Percentiles rank a stretch among this genome's conserved stretches.
Evolutionary conservation across 1,140 invertebrate genomes (phyloP).

Genomic region (Plutomurus gul): DNA sequence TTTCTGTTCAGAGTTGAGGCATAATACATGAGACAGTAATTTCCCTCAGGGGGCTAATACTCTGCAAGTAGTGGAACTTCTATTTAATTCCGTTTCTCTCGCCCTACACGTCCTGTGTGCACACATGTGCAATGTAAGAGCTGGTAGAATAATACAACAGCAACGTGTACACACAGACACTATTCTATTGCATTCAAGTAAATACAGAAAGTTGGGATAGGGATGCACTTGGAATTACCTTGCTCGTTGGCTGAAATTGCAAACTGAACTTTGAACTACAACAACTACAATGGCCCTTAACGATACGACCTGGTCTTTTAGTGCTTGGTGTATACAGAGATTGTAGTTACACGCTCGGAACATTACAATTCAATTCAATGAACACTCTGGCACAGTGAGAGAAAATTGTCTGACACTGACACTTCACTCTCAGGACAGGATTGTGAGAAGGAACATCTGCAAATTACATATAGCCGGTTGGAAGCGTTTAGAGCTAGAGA

Average conservation of each 20-base stretch:
- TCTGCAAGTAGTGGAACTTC: conserved; percentile 19
- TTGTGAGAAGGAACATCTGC: neutral
- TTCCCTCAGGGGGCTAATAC: conserved; percentile 19
- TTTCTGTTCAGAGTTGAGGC: neutral
- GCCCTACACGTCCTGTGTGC: neutral
- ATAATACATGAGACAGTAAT: conserved; percentile 30
- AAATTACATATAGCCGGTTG: neutral
- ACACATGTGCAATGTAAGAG: neutral
- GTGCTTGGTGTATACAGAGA: neutral
- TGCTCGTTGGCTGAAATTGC: neutral
- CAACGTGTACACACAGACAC: neutral
- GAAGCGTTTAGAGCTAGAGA: neutral
- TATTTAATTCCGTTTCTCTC: neutral
- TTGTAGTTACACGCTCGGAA: neutral
- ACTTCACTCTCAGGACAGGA: neutral
- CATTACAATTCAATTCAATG: neutral
- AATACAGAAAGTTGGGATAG: neutral
- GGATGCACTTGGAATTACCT: neutral
- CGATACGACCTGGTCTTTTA: too few relatives aligned
- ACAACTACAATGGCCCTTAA: too few relatives aligned
- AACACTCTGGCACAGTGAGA: too few relatives aligned
- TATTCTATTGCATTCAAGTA: neutral
- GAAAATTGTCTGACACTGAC: conserved; percentile 16
- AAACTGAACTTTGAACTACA: too few relatives aligned
- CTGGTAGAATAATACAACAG: too few relatives aligned